Evolutionary conservation across 2,888 invertebrate species (phyloP), one percentile per base, ranked within the genome.

Genomic region (Sesia bembeciformis): DNA sequence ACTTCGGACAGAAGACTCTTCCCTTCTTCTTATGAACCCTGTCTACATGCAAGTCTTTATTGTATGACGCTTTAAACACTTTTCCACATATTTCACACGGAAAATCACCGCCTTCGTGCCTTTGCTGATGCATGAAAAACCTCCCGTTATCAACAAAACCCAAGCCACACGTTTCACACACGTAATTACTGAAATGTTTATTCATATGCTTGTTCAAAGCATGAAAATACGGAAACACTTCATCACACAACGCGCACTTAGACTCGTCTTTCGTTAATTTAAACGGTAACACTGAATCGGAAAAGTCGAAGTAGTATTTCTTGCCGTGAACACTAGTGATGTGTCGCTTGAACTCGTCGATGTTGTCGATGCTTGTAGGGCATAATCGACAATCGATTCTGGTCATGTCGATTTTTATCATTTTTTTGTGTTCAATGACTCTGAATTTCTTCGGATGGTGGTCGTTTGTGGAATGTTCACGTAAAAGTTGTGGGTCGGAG

Each of bases 131-230:
- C 81, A 85, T 84, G 59, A 81, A 65, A 8, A 85, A 84, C 3
- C 86, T 59, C 0, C 80, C 79, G 5, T 67, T 65, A 40, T 76
- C 77, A 3, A 76, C 72, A 8, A 78, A 78, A 53, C 87, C 86
- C 5, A 87, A 53, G 0, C 87, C 87, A 39, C 87, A 86, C 0
- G 81, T 82, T 49, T 88, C 86, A 40, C 86, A 88, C 3, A 87
- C 84, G 62, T 78, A 86, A 53, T 87, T 88, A 57, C 81, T 83
- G 38, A 72, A 88, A 62, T 88, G 88, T 4, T 75, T 81, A 39
- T 87, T 85, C 87, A 88, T 88, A 56, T 88, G 88, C 4, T 81
- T 84, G 54, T 88, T 87, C 39, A 88, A 56, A 0, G 87, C 85
- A 53, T 88, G 87, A 51, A 88, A 87, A 39, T 84, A 86, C 0